These are phyloP conservation scores for Leptestheria dahalacensis DNA, from an alignment of 1,140 invertebrate genomes.

Conservation along the genomic window DNA sequence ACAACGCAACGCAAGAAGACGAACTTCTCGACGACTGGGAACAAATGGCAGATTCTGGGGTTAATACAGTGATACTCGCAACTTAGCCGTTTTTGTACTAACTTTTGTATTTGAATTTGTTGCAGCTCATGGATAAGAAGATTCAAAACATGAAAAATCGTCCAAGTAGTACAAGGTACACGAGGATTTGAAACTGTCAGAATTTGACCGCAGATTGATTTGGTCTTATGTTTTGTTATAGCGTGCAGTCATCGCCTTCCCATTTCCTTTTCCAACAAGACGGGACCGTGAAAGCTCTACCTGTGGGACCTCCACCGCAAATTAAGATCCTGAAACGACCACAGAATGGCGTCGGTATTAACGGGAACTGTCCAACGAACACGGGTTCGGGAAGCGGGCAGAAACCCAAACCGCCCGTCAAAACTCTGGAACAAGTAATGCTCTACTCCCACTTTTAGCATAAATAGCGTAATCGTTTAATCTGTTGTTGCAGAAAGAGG, in stretches of 20 bases:
- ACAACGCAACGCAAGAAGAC: neutral
- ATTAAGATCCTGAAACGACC: conserved; percentile 9
- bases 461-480: neutral
- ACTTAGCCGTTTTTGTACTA: no score
- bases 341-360: conserved; percentile 4
- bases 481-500: conserved; percentile 2
- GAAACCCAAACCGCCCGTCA: conserved; percentile 4
- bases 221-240: neutral
- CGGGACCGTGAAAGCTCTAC: neutral
- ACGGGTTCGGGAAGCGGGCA: neutral
- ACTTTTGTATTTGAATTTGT: neutral
- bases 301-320: conserved; percentile 1
- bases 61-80: no score
- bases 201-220: no score
- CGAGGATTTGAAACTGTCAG: neutral
- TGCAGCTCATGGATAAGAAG: conserved; percentile 6
- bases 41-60: conserved; percentile 11
- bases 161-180: neutral
- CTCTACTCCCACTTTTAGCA: neutral
- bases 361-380: neutral
- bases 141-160: neutral
- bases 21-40: conserved; percentile 9
- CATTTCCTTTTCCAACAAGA: conserved; percentile 4
- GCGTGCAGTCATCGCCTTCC: neutral
- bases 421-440: conserved; percentile 8